Conservation (phyloP, 2,888 invertebrate genomes). For the Julus scandinavius region DNA sequence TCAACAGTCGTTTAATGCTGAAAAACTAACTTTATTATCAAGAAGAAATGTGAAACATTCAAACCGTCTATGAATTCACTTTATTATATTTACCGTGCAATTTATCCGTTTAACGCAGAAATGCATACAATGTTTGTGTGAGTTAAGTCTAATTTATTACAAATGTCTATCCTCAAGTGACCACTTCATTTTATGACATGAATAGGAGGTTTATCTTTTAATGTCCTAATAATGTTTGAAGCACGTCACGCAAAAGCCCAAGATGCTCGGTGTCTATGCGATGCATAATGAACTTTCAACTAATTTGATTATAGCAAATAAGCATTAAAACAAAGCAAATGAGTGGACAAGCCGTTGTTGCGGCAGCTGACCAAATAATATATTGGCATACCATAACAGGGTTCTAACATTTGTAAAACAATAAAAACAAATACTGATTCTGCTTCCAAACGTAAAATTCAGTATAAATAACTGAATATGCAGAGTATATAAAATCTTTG, state of each 20-base stretch:
- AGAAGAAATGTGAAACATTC: background rate
- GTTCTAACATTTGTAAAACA: background rate
- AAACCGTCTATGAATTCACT: background rate
- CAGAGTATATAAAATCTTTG: too few species aligned
- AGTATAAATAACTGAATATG: too few species aligned
- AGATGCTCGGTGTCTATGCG: background rate
- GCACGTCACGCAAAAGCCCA: constrained; percentile 22
- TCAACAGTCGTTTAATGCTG: background rate
- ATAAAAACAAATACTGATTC: background rate
- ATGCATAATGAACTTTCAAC: background rate
- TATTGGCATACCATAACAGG: too few species aligned
- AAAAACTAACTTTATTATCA: background rate
- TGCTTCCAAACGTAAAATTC: background rate
- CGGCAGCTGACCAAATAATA: too few species aligned
- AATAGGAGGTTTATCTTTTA: constrained; percentile 13
- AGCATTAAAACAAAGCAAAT: background rate
- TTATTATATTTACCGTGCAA: background rate
- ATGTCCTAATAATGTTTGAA: background rate
- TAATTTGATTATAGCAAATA: background rate
- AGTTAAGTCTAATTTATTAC: constrained; percentile 14
- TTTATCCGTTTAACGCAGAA: constrained; percentile 1
- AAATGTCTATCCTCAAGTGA: constrained; percentile 35
- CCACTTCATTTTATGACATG: constrained; percentile 34
- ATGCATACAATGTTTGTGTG: background rate
- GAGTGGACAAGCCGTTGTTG: background rate